A percentile compares a stretch with the other conserved stretches of the same genome.
phyloP scores from a whole-genome alignment of 2,888 invertebrate genomes.

The Pterostichus madidus region DNA sequence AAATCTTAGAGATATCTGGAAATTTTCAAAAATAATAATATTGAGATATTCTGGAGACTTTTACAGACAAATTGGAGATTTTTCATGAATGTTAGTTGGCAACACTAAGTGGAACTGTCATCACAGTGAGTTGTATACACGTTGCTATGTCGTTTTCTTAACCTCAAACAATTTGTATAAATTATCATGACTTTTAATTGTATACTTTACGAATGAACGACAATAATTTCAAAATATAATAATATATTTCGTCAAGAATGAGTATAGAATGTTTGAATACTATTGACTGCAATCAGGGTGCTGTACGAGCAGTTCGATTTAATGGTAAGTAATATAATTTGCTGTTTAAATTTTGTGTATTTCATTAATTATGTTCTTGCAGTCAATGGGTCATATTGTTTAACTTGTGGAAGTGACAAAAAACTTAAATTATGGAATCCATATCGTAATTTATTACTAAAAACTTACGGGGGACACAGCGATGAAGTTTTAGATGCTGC shows the following conservation, averaged over 20 bases:
- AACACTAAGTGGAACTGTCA: not conserved
- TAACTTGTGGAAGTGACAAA: constrained; percentile 98
- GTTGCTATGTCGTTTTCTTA: not conserved
- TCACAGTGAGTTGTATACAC: too few relatives aligned
- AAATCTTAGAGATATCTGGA: too few relatives aligned
- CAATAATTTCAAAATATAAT: too few relatives aligned
- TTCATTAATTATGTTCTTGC: constrained; percentile 69
- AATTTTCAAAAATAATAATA: too few relatives aligned
- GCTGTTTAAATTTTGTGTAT: constrained; percentile 39
- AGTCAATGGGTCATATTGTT: constrained; percentile 96
- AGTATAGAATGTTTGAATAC: constrained; percentile 80
- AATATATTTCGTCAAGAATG: constrained; percentile 70
- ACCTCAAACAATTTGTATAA: not conserved
- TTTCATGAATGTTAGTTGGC: too few relatives aligned
- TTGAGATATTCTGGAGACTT: too few relatives aligned
- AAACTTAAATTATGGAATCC: constrained; percentile 99
- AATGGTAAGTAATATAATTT: constrained; percentile 82
- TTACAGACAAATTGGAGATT: too few relatives aligned
- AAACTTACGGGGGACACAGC: constrained; percentile 96
- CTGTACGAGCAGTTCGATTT: constrained; percentile 94
- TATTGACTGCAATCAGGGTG: constrained; percentile 95
- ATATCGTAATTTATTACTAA: constrained; percentile 85
- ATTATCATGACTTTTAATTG: too few relatives aligned
- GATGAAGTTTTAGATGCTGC: constrained; percentile 91
- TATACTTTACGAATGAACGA: too few relatives aligned